phyloP scores from a whole-genome alignment of 1,140 invertebrate species.

The Musca domestica region DNA sequence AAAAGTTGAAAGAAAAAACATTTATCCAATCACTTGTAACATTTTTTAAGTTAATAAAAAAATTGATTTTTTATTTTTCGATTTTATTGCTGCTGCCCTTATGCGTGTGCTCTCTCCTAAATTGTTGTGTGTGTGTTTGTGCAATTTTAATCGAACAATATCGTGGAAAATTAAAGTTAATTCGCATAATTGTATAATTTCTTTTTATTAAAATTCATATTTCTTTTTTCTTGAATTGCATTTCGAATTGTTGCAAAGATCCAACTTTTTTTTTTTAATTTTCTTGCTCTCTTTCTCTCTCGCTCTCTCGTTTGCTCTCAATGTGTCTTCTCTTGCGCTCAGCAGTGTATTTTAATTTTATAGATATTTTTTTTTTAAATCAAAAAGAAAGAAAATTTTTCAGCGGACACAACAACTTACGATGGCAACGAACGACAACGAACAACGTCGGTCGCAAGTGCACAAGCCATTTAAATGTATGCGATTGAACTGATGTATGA shows the following conservation, averaged over 20 bases:
- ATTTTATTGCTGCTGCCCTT: slow-evolving; percentile 3
- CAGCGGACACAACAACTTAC: slow-evolving; percentile 24
- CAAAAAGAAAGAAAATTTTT: slow-evolving; percentile 18
- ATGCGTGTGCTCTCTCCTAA: slow-evolving; percentile 15
- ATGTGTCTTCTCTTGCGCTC: too few relatives aligned
- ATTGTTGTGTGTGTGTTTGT: slow-evolving; percentile 2
- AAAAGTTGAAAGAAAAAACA: background rate
- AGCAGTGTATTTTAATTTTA: slow-evolving; percentile 19
- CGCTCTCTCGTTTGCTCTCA: slow-evolving; percentile 18
- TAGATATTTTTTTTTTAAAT: slow-evolving; percentile 24
- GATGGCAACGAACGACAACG: slow-evolving; percentile 29
- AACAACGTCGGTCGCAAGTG: slow-evolving; percentile 27
- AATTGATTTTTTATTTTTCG: background rate
- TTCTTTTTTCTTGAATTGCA: slow-evolving; percentile 12
- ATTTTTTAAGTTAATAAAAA: background rate
- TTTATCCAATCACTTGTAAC: background rate
- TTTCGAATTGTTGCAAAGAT: too few relatives aligned
- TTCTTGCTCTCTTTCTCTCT: slow-evolving; percentile 18
- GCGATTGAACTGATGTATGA: slow-evolving; percentile 15
- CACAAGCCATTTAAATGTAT: slow-evolving; percentile 26
- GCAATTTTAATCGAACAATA: background rate
- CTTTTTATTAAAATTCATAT: slow-evolving; percentile 10
- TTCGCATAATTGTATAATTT: slow-evolving; percentile 3
- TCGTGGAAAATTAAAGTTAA: background rate
- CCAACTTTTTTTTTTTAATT: slow-evolving; percentile 12